These are phyloP conservation scores for Centruroides vittatus DNA, from an alignment of 1,140 invertebrate genomes.

Conservation along the genomic window DNA sequence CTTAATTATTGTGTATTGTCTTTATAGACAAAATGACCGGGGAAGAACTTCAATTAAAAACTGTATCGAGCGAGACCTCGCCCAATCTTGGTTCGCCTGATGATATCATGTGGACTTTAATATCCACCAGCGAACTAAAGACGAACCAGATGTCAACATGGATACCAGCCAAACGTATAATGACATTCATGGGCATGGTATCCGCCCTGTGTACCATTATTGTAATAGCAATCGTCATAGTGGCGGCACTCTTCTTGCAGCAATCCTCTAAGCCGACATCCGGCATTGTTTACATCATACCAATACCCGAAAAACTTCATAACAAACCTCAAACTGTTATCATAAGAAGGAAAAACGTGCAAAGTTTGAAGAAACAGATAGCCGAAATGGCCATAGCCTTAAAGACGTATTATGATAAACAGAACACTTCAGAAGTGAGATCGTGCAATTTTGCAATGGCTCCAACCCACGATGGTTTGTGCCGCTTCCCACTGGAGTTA, in stretches of 20 bases:
- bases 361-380: constrained; percentile 5
- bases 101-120: no score
- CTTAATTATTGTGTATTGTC: no score
- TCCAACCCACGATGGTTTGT: background rate
- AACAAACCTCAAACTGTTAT: constrained; percentile 10
- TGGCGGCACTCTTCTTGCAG: constrained; percentile 3
- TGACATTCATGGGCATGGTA: constrained; percentile 12
- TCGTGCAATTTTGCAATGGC: no score
- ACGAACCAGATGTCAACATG: constrained; percentile 1
- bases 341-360: constrained; percentile 2
- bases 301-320: constrained; percentile 3
- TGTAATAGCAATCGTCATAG: constrained; percentile 12
- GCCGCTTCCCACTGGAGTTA: constrained; percentile 7
- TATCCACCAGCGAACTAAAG: no score
- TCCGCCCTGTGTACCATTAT: constrained; percentile 8
- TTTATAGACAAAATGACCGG: no score
- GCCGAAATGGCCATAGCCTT: constrained; percentile 2
- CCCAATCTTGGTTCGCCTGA: no score
- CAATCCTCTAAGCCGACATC: background rate
- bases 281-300: constrained; percentile 3
- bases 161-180: constrained; percentile 12
- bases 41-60: no score
- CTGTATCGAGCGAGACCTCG: no score
- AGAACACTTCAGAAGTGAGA: background rate
- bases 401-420: constrained; percentile 6